These are phyloP conservation scores for Heliconius eleuchia DNA, from an alignment of 1,140 invertebrate genomes.

Conservation along the genomic window DNA sequence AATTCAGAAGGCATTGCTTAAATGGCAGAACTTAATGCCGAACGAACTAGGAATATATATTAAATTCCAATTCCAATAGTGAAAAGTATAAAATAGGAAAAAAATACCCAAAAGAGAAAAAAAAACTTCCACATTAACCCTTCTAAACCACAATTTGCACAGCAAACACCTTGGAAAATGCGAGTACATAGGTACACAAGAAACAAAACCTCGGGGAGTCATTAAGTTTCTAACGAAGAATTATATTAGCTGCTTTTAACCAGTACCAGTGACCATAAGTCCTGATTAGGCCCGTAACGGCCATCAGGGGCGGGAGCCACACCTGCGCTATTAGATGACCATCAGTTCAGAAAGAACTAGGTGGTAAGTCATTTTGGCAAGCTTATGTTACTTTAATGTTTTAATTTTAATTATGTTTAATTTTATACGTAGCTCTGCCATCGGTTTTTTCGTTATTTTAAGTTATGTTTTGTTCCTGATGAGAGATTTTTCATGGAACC, in stretches of 20 bases:
- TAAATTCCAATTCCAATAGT: too few species aligned
- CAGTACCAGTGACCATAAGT: constrained; percentile 36
- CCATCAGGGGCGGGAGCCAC: constrained; percentile 24
- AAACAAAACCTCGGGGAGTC: constrained; percentile 24
- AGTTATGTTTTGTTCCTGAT: neutral
- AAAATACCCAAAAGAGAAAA: neutral
- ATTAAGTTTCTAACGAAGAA: constrained; percentile 36
- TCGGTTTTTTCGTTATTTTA: too few species aligned
- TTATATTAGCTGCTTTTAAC: constrained; percentile 35
- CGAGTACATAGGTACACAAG: neutral
- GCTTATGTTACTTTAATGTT: neutral
- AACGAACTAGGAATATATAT: too few species aligned
- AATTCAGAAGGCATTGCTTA: too few species aligned
- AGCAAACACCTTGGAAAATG: constrained; percentile 3
- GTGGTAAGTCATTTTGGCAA: neutral
- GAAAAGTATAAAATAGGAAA: too few species aligned
- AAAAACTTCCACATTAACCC: neutral
- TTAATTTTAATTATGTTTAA: neutral
- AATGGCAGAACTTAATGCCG: too few species aligned
- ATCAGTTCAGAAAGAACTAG: neutral
- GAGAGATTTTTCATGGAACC: neutral
- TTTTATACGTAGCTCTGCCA: too few species aligned
- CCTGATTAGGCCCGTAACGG: constrained; percentile 27
- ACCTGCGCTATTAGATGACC: constrained; percentile 28
- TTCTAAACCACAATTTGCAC: neutral